These are phyloP conservation scores for Hippolais icterina DNA, from an alignment of 2,113 vertebrate species.

Conservation along the genomic window DNA sequence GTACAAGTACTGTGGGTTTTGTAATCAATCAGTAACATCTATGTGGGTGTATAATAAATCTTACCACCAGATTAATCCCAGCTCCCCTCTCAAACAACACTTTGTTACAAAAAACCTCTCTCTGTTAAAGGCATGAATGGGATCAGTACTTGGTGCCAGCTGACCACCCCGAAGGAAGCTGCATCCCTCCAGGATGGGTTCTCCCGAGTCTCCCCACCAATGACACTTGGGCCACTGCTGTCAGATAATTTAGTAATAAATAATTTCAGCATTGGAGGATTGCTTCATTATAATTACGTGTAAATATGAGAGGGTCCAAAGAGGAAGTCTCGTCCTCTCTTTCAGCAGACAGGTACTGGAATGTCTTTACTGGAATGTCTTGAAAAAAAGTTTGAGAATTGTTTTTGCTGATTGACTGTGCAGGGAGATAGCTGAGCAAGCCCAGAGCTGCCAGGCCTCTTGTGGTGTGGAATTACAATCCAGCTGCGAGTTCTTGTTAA, in stretches of 20 bases:
- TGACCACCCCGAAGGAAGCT: slow-evolving; percentile 84
- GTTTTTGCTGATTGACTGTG: neutral
- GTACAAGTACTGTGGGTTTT: neutral
- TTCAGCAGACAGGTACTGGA: neutral
- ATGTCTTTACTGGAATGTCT: neutral
- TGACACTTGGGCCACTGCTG: slow-evolving; percentile 84
- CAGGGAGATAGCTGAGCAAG: neutral
- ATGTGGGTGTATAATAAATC: neutral
- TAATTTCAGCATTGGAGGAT: neutral
- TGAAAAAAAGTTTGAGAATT: neutral
- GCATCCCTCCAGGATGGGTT: slow-evolving; percentile 88
- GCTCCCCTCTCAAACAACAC: slow-evolving; percentile 2
- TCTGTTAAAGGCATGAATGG: slow-evolving; percentile 87
- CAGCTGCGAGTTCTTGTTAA: neutral
- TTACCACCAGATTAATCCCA: neutral
- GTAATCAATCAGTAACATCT: neutral
- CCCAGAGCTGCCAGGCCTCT: neutral
- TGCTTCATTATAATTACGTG: fast-evolving
- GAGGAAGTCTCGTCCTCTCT: neutral
- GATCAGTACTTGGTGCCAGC: slow-evolving; percentile 85
- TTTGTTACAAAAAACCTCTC: too few species aligned
- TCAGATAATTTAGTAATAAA: slow-evolving; percentile 56
- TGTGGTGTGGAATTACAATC: neutral
- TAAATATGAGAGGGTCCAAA: neutral
- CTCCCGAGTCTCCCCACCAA: slow-evolving; percentile 82